Base-by-base conservation (phyloP, 2,888 invertebrate species). In the Limnephilus marmoratus region DNA sequence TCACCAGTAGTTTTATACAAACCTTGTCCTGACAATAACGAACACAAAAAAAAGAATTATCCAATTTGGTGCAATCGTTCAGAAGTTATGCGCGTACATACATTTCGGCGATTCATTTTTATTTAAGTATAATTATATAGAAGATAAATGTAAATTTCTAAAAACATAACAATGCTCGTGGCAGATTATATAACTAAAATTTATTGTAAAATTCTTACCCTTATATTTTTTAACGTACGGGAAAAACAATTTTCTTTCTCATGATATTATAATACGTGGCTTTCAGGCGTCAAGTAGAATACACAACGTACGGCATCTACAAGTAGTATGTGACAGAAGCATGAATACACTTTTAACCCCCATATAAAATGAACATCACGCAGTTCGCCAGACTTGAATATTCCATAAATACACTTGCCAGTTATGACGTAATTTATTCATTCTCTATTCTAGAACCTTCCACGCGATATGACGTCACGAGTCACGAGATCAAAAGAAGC, bases 371-470 rank as follows among this genome's bases (percentile, higher is more conserved):
- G n/a, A 15, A 31, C 29, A 31, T 81, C 15, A 81, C 81, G 81
- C 81, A 81, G 12, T 81, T 81, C 81, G 31, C 31, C 12, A 29
- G 12, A 13, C 31, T 81, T 81, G 81, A 81, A 81, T 81, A 81
- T 81, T 29, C 81, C 81, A 12, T 81, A 31, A 81, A 81, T 85
- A 85, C 85, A 37, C 3, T 34, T 34, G 85, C 34, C 85, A 85
- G 85, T 85, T 85, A 85, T 85, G 85, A 85, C 41, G 85, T 37
- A 85, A 85, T 85, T 37, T 85, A 85, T 85, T 85, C 85, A 85
- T 85, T 24, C 29, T 81, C 81, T 81, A 13, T 81, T 82, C 31
- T 12, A 12, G 31, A 34, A 85, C 24, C 31, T 15, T 90, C 68
- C 90, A 31, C 82, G 81, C 11, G 45, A 7, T 31, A 82, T 90